Evolutionary conservation across 2,113 vertebrate genomes (phyloP), one percentile per base, ranked within the genome.

Genomic region (Pelobates fuscus): DNA sequence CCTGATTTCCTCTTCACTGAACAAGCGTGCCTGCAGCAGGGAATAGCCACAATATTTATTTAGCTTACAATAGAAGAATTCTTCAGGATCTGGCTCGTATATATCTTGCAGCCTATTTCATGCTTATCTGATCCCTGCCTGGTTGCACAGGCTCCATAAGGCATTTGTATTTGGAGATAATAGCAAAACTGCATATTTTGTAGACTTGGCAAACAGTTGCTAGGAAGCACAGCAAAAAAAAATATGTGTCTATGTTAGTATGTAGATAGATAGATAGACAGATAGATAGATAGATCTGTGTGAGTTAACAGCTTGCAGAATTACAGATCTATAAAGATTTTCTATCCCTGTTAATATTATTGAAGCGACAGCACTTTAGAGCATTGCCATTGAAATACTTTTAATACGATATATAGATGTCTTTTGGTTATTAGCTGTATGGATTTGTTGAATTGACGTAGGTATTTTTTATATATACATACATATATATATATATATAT

Each of bases 101-200:
- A 12, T 61, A 61, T 54, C 44, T 24, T 25, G 26, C 43, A 73
- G 70, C 43, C 21, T 54, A 63, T 71, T 61, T 61, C 58, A 71
- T 71, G 69, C 69, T 71, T 60, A 70, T 70, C 68, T 70, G 68
- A 43, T 70, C 58, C 32, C 57, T 60, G 54, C 55, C 68, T 70
- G 58, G 68, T 58, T 60, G 68, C 68, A 60, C 68, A 70, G 32
- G 52, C 67, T 70, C 52, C 67, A 58, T 57, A 57, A 70, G 67
- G 67, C 67, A 70, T 70, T 70, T 70, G 52, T 70, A 70, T 70
- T 70, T 59, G 57, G 68, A 70, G 68, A 70, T 70, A 44, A 61
- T 71, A 61, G 27, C 43, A 23, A 71, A 71, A 43, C 52, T 67
- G 63, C 72, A 60, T 30, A 67, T 76, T 32, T 60, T 76, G 72